Percentiles rank a stretch among this genome's conserved stretches.
Evolutionary conservation across 2,797 vertebrate species (phyloP).

Genomic region (Cyprinodon diabolis): DNA sequence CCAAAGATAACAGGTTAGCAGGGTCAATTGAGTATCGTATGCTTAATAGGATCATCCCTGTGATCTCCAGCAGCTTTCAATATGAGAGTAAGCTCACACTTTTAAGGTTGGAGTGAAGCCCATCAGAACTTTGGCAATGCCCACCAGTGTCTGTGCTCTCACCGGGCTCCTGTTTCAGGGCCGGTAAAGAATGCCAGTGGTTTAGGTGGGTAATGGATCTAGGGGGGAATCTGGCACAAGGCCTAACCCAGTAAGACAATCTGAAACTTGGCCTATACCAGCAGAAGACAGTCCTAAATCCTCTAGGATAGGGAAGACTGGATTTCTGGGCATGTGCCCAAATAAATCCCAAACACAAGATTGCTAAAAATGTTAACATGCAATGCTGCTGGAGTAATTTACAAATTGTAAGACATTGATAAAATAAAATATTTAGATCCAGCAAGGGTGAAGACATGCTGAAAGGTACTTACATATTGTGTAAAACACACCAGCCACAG

Average conservation of each 20-base stretch:
- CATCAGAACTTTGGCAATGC: conserved; percentile 55
- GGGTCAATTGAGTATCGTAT: conserved; percentile 19
- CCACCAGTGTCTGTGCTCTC: conserved; percentile 63
- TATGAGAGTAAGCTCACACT: conserved; percentile 44
- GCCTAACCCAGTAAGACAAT: conserved; percentile 72
- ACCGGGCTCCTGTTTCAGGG: conserved; percentile 79
- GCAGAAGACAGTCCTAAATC: conserved; percentile 42
- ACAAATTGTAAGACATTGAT: neutral
- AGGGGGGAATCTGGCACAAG: conserved; percentile 64
- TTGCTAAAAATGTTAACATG: conserved; percentile 18
- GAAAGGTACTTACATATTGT: conserved; percentile 90
- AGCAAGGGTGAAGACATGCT: neutral
- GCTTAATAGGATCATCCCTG: conserved; percentile 41
- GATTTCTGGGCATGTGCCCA: conserved; percentile 53
- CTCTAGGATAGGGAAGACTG: conserved; percentile 40
- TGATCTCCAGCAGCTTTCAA: conserved; percentile 39
- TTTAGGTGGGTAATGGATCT: conserved; percentile 80
- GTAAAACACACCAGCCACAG: conserved; percentile 98
- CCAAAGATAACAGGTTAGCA: conserved; percentile 15
- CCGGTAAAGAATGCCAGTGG: conserved; percentile 79
- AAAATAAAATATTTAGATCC: conserved; percentile 8
- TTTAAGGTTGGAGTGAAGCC: conserved; percentile 48
- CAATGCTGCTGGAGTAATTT: conserved; percentile 7
- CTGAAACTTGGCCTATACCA: conserved; percentile 44
- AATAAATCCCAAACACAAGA: conserved; percentile 43